Conservation (phyloP, 2,113 vertebrate species). For the Meriones unguiculatus region DNA sequence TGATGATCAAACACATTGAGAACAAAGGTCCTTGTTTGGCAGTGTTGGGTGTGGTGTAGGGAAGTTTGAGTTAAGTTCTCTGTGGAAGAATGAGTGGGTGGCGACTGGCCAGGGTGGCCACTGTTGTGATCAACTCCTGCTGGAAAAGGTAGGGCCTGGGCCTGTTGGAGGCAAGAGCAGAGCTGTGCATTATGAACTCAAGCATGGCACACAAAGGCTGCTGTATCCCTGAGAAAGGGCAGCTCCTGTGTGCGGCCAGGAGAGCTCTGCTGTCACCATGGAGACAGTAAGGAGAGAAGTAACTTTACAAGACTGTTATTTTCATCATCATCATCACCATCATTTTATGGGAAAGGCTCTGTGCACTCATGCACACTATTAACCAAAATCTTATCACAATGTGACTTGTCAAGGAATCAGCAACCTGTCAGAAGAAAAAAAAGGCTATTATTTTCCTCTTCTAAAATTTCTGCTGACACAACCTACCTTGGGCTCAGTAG, state of each 20-base stretch:
- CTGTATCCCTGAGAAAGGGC: background rate
- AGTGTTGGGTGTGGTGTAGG: slow-evolving; percentile 4
- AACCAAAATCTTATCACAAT: background rate
- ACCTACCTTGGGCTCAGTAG: background rate
- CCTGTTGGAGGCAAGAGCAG: background rate
- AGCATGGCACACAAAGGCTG: background rate
- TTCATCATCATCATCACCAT: background rate
- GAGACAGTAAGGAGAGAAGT: background rate
- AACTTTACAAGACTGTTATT: background rate
- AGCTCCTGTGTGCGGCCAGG: background rate
- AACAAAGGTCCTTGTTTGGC: slow-evolving; percentile 59
- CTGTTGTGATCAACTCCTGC: background rate
- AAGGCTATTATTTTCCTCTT: background rate
- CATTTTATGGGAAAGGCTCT: slow-evolving; percentile 14
- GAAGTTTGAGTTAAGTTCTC: slow-evolving; percentile 15
- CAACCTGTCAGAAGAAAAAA: background rate
- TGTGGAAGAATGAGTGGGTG: background rate
- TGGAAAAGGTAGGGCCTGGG: background rate
- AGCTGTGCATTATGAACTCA: background rate
- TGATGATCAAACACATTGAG: slow-evolving; percentile 48
- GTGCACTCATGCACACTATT: background rate
- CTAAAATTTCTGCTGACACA: background rate
- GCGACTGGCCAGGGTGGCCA: background rate
- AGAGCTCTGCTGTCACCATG: background rate
- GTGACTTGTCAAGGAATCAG: background rate